Evolutionary conservation across 1,140 invertebrate species (phyloP).

Genomic region (Gonatopus flavifemur): DNA sequence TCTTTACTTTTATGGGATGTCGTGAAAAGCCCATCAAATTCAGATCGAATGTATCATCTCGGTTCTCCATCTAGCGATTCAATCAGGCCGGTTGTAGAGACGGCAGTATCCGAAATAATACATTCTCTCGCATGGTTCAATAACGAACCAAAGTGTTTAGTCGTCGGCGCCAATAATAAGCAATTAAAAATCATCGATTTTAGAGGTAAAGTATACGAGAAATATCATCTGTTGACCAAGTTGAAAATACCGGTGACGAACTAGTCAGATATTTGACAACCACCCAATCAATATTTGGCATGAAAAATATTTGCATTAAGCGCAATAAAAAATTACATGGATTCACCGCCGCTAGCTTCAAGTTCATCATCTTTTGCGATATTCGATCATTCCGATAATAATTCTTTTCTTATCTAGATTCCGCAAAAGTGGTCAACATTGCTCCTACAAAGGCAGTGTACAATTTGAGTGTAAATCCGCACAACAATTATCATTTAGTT

Average conservation of each 20-base stretch:
- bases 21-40: constrained; percentile 54
- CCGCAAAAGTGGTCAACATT: constrained; percentile 68
- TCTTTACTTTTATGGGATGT: constrained; percentile 83
- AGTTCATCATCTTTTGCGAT: no score
- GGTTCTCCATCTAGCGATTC: constrained; percentile 45
- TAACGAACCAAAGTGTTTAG: constrained; percentile 70
- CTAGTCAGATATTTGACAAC: no score
- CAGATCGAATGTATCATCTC: constrained; percentile 49
- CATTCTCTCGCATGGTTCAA: constrained; percentile 86
- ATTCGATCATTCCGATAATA: no score
- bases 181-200: constrained; percentile 89
- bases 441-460: constrained; percentile 83
- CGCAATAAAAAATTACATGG: no score
- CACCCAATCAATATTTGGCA: no score
- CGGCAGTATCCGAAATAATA: constrained; percentile 78
- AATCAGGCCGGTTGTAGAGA: constrained; percentile 63
- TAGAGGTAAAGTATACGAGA: constrained; percentile 73
- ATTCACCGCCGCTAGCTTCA: no score
- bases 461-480: constrained; percentile 77
- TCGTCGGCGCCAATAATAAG: constrained; percentile 87
- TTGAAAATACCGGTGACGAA: no score
- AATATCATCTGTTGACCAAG: no score
- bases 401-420: constrained; percentile 60
- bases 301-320: no score
- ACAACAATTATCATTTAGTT: constrained; percentile 76